phyloP scores from a whole-genome alignment of 2,113 vertebrate genomes.

The Anas platyrhynchos region DNA sequence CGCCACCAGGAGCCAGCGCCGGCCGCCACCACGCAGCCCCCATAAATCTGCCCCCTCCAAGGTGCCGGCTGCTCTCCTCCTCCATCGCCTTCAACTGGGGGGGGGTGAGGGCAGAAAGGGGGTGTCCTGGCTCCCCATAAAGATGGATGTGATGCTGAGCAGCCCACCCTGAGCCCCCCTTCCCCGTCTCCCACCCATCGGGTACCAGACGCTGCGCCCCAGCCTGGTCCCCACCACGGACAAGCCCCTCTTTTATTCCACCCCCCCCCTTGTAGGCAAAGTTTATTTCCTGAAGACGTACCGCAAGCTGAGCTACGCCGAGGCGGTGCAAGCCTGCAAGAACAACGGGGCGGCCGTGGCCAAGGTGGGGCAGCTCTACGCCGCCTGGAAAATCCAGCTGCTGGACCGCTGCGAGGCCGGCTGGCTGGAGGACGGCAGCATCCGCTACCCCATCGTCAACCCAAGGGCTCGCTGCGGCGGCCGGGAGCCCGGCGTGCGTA shows the following conservation, averaged over 20 bases:
- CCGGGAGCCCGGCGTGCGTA: conserved; percentile 86
- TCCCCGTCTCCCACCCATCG: neutral
- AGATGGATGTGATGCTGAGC: neutral
- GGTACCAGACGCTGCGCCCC: neutral
- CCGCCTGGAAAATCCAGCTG: conserved; percentile 93
- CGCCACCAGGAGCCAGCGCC: neutral
- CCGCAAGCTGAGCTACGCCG: conserved; percentile 88
- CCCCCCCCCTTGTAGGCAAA: conserved; percentile 74
- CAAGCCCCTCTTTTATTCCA: neutral
- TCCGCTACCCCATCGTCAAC: conserved; percentile 95
- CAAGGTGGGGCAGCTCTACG: conserved; percentile 93
- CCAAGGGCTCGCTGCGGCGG: conserved; percentile 91
- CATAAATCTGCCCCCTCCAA: neutral
- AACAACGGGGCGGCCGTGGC: conserved; percentile 83
- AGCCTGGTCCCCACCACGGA: rapidly evolving
- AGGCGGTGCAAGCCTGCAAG: conserved; percentile 86
- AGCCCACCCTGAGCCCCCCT: neutral
- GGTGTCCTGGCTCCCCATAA: neutral
- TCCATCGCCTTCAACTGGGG: no score
- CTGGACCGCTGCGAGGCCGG: conserved; percentile 93
- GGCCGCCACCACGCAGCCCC: neutral
- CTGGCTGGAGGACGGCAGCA: conserved; percentile 92
- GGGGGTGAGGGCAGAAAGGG: no score
- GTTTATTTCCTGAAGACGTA: conserved; percentile 94
- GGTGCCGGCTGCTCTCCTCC: rapidly evolving